phyloP scores from a whole-genome alignment of 2,888 invertebrate genomes.

The Unio pictorum region DNA sequence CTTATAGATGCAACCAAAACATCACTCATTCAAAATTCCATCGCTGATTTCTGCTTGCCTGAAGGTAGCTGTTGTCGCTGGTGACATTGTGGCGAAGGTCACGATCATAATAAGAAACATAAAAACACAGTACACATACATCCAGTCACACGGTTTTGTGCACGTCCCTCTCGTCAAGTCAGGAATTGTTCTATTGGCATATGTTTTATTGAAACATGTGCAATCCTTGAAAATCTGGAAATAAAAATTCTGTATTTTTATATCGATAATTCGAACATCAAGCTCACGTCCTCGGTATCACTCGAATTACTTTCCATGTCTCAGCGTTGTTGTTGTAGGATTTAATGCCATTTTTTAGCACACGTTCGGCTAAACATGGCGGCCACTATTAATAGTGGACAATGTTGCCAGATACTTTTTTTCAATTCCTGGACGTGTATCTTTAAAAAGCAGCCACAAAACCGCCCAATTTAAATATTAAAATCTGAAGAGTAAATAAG shows the following conservation, averaged over 20 bases:
- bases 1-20: no score
- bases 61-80: conserved; percentile 36
- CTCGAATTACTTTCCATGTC: background rate
- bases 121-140: conserved; percentile 38
- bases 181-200: background rate
- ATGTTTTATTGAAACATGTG: no score
- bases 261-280: background rate
- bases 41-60: conserved; percentile 21
- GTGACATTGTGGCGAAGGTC: conserved; percentile 48
- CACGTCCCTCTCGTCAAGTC: conserved; percentile 27
- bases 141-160: conserved; percentile 33
- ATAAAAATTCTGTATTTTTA: background rate
- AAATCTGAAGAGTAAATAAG: no score
- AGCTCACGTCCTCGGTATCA: background rate
- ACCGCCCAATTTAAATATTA: no score
- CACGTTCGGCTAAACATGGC: no score
- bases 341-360: no score
- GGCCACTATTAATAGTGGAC: no score
- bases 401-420: no score
- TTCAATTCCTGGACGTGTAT: no score
- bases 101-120: conserved; percentile 39
- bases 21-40: no score
- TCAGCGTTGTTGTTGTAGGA: no score
- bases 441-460: no score
- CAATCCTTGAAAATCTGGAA: background rate